Evolutionary conservation across 2,797 vertebrate genomes (phyloP).

Genomic region (Rhynchotus rufescens): DNA sequence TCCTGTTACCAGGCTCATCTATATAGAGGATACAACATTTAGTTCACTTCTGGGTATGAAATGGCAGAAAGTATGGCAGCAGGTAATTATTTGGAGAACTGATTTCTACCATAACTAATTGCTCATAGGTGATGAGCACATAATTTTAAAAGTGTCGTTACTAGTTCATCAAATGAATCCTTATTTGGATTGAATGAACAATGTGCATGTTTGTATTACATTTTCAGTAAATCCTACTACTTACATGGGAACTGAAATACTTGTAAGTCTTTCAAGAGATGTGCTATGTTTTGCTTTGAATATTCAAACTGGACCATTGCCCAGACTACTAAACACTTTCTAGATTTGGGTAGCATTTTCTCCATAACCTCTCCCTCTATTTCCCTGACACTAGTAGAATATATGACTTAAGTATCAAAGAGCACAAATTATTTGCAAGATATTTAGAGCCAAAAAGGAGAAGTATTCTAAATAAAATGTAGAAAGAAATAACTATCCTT

Average conservation of each 20-base stretch:
- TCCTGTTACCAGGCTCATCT: not conserved
- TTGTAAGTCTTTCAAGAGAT: not conserved
- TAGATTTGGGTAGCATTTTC: not conserved
- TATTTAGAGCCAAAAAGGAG: not conserved
- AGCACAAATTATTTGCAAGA: not conserved
- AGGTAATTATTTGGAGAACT: not conserved
- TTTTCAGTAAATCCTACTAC: not conserved
- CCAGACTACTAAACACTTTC: slow-evolving; percentile 8
- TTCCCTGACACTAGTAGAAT: not conserved
- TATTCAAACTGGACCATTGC: not conserved
- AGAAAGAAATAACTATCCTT: not conserved
- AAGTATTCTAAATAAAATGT: not conserved
- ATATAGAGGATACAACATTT: not conserved
- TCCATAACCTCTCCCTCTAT: not conserved
- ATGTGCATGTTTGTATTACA: not conserved
- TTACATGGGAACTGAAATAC: not conserved
- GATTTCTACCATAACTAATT: not conserved
- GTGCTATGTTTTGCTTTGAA: not conserved
- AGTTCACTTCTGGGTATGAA: not conserved
- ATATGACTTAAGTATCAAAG: not conserved
- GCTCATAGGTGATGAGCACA: not conserved
- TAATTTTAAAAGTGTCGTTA: not conserved
- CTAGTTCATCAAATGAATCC: not conserved
- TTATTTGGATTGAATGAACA: not conserved
- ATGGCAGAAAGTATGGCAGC: not conserved